phyloP scores from a whole-genome alignment of 2,113 vertebrate species.

The Bubo bubo region DNA sequence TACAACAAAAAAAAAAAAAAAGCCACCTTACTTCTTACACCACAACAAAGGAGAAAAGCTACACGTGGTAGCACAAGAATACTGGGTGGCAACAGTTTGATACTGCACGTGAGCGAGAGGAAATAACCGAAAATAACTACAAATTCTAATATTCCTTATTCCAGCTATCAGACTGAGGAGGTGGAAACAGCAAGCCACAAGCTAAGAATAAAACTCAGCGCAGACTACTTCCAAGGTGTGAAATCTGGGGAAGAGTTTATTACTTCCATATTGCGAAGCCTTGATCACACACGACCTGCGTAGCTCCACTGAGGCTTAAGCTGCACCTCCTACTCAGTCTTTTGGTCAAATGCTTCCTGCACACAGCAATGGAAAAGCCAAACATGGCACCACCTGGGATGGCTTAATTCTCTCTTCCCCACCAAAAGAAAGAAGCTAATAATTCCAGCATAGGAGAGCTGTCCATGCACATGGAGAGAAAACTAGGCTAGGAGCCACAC shows the following conservation, averaged over 20 bases:
- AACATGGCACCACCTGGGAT: background rate
- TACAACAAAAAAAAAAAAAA: background rate
- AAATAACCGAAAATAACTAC: background rate
- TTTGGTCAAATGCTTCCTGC: background rate
- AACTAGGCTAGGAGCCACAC: background rate
- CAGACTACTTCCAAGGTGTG: background rate
- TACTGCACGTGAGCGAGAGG: background rate
- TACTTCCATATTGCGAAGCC: background rate
- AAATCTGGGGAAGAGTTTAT: background rate
- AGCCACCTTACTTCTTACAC: background rate
- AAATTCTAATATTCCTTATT: background rate
- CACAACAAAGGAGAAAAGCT: constrained; percentile 30
- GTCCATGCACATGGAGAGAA: background rate
- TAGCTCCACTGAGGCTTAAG: background rate
- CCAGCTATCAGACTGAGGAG: background rate
- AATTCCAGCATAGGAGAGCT: background rate
- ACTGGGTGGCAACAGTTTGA: background rate
- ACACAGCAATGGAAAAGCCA: background rate
- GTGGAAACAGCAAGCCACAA: background rate
- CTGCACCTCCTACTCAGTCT: background rate
- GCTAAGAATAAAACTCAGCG: background rate
- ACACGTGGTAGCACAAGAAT: background rate
- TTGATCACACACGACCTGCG: background rate
- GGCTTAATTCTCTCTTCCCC: background rate
- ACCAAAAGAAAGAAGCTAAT: background rate